Evolutionary conservation across 2,888 invertebrate genomes (phyloP), one percentile per base, ranked within the genome.

Genomic region (Rhagophthalmus giganteus): DNA sequence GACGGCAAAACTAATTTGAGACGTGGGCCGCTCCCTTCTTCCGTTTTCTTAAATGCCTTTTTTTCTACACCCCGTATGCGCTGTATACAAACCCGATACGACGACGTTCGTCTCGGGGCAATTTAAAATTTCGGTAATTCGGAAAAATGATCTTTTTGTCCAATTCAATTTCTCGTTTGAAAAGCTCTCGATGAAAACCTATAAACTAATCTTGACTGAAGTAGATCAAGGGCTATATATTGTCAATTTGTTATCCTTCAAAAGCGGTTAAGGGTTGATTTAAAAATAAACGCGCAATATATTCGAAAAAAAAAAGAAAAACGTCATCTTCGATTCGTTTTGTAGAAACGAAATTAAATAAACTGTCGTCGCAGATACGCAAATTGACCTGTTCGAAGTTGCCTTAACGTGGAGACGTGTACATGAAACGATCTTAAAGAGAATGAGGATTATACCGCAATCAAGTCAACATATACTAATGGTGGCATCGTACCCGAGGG

Each of bases 381-480:
- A 20, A 37, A 25, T 25, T 37, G n/a, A 5, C 9, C 5, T 32
- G 6, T 34, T 34, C 5, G 24, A n/a, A 15, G 1, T 11, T 30
- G 7, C 12, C 7, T 30, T 5, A 9, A 3, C 7, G 25, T 10
- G 20, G 6, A 6, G 13, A 25, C 6, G 9, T 7, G 24, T 37
- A 30, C 13, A 26, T 32, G 31, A 41, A 41, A 30, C 13, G 28
- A 34, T 35, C 33, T 28, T 33, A 32, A 46, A 47, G 11, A 31
- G 38, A 12, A 38, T 27, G 26, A 15, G 32, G 32, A 9, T 33
- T 47, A 33, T 39, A 28, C 38, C 45, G 51, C 42, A 54, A 54
- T 53, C 47, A 47, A 47, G 47, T 42, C 41, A 35, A 48, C 42
- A 51, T 40, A 51, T 33, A 44, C 41, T 48, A 54, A 54, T 54